Conservation (phyloP, 2,797 vertebrate genomes). For the Tadarida brasiliensis region DNA sequence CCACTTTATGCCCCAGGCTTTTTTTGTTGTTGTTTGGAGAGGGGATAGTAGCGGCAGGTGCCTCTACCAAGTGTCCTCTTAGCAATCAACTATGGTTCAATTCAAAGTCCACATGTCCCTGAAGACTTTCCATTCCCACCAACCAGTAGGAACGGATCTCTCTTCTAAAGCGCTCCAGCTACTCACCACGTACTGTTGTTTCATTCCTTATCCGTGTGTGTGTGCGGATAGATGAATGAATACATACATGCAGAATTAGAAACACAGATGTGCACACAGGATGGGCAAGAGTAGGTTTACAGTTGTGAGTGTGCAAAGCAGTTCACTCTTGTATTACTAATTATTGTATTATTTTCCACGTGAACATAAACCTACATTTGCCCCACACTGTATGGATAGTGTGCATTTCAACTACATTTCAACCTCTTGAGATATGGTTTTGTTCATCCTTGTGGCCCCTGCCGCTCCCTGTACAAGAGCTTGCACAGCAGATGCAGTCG, state of each 20-base stretch:
- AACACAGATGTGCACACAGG: neutral
- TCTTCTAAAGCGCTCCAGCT: neutral
- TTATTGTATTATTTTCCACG: neutral
- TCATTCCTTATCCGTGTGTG: neutral
- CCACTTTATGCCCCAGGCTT: neutral
- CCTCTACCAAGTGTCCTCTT: neutral
- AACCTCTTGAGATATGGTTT: neutral
- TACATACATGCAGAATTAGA: neutral
- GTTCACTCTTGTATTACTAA: neutral
- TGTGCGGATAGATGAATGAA: neutral
- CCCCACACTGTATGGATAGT: neutral
- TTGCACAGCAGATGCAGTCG: neutral
- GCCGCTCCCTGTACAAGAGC: neutral
- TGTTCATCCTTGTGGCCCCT: neutral
- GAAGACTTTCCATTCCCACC: neutral
- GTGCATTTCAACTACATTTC: neutral
- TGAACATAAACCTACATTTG: neutral
- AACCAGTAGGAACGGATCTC: neutral
- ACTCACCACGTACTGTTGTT: neutral
- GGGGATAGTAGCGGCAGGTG: fast-evolving
- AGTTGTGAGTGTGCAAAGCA: neutral
- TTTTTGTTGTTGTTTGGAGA: neutral
- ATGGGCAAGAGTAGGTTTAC: neutral
- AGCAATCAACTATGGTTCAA: neutral
- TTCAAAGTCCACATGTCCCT: neutral